Conservation (phyloP, 2,797 vertebrate species). For the Sebastes iracundus region DNA sequence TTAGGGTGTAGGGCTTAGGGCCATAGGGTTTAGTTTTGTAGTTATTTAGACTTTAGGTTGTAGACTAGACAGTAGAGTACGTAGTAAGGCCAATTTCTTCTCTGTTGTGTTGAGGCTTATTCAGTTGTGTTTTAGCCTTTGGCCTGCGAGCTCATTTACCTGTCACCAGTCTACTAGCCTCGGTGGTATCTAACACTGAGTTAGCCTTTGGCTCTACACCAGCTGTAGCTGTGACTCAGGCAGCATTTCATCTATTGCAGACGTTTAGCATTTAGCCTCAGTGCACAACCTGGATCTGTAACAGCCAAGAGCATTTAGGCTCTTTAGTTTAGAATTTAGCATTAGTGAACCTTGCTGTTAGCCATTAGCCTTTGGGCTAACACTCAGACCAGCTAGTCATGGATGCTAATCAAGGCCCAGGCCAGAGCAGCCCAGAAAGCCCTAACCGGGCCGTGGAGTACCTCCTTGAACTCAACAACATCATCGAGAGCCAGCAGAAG, state of each 20-base stretch:
- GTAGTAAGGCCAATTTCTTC: neutral
- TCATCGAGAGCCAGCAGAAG: conserved; percentile 95
- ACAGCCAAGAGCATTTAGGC: neutral
- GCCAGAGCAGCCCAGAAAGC: conserved; percentile 83
- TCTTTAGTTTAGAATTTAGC: neutral
- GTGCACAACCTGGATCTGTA: conserved; percentile 3
- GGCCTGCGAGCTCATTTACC: neutral
- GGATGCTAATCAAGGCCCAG: conserved; percentile 72
- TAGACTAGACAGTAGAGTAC: conserved; percentile 30
- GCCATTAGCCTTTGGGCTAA: conserved; percentile 21
- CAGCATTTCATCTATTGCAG: neutral
- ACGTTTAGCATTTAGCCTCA: conserved; percentile 29
- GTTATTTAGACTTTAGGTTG: conserved; percentile 35
- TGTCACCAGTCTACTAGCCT: neutral
- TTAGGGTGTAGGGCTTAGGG: conserved; percentile 50
- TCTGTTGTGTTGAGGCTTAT: neutral
- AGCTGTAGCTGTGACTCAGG: conserved; percentile 37
- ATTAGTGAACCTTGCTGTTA: neutral
- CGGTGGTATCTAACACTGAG: neutral
- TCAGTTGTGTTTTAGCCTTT: conserved; percentile 7
- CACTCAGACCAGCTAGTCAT: conserved; percentile 49
- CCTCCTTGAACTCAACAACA: conserved; percentile 94
- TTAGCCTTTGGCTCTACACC: conserved; percentile 19
- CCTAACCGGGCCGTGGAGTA: conserved; percentile 93
- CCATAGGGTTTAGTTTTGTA: conserved; percentile 33